Conservation (phyloP, 1,140 invertebrate genomes). For the Telenomus remus region DNA sequence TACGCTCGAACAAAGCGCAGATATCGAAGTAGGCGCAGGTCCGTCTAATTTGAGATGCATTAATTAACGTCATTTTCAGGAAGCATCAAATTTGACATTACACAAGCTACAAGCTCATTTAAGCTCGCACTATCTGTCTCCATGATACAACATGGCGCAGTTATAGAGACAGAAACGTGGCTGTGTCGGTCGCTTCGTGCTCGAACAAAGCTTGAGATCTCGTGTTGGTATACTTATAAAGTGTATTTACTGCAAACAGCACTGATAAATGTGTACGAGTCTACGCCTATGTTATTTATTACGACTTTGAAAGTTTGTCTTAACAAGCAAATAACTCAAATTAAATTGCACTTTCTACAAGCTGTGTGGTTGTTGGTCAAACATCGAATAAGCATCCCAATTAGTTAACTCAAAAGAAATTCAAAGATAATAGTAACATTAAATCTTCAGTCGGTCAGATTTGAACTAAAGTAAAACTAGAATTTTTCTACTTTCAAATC, state of each 20-base stretch:
- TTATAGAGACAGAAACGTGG: constrained; percentile 19
- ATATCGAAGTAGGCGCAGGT: constrained; percentile 27
- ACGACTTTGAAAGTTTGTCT: too few species aligned
- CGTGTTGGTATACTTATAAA: constrained; percentile 29
- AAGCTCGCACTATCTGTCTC: constrained; percentile 62
- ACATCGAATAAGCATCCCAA: too few species aligned
- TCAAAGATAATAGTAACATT: too few species aligned
- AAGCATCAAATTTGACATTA: constrained; percentile 65
- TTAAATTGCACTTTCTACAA: too few species aligned
- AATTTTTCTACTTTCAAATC: too few species aligned
- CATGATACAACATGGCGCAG: constrained; percentile 43
- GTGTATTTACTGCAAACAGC: constrained; percentile 25
- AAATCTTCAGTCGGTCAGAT: too few species aligned
- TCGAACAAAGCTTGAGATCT: constrained; percentile 23
- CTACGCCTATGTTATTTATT: neutral
- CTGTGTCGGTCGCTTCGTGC: constrained; percentile 12
- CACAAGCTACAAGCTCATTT: constrained; percentile 62
- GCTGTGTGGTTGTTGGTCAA: too few species aligned
- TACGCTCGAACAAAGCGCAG: constrained; percentile 35
- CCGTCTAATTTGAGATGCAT: constrained; percentile 58
- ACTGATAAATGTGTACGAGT: constrained; percentile 38
- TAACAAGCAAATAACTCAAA: too few species aligned
- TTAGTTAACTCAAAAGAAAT: too few species aligned
- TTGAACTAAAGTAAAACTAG: too few species aligned
- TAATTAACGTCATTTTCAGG: constrained; percentile 68